phyloP scores from a whole-genome alignment of 2,797 vertebrate genomes.

The Cetoscarus ocellatus region DNA sequence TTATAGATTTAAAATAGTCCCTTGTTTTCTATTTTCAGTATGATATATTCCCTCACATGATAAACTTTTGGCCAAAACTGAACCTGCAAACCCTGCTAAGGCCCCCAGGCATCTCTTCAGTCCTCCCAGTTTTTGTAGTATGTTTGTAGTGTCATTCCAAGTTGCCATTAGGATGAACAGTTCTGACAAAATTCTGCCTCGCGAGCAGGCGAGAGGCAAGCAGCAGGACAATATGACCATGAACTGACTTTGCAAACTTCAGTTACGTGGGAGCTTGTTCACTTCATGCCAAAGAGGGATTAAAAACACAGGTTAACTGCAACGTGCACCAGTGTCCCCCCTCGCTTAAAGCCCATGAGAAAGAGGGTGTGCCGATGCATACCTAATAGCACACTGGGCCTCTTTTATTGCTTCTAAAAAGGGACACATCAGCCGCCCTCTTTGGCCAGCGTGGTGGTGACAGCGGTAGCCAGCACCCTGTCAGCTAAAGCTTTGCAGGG shows the following conservation, averaged over 20 bases:
- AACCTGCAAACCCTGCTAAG: not conserved
- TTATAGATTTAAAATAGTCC: not conserved
- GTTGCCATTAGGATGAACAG: slow-evolving; percentile 7
- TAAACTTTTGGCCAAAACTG: slow-evolving; percentile 2
- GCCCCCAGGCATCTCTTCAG: not conserved
- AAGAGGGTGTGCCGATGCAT: slow-evolving; percentile 62
- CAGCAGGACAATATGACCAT: slow-evolving; percentile 8
- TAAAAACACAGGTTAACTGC: slow-evolving; percentile 53
- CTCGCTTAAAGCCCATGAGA: slow-evolving; percentile 48
- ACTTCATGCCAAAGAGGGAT: slow-evolving; percentile 43
- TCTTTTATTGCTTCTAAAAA: slow-evolving; percentile 74
- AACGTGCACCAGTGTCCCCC: slow-evolving; percentile 19
- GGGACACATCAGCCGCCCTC: slow-evolving; percentile 52
- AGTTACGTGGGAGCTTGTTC: slow-evolving; percentile 22
- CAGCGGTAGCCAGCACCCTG: slow-evolving; percentile 53
- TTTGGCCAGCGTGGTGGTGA: slow-evolving; percentile 37
- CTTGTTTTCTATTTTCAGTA: not conserved
- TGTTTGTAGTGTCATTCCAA: not conserved
- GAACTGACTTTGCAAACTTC: slow-evolving; percentile 24
- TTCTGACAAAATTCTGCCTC: not conserved
- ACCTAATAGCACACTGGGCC: slow-evolving; percentile 53
- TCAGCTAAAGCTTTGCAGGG: slow-evolving; percentile 25
- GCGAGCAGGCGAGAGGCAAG: not conserved
- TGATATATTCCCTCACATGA: not conserved
- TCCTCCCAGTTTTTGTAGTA: not conserved